These are phyloP conservation scores for Ormia ochracea DNA, from an alignment of 2,888 invertebrate genomes.

Conservation along the genomic window DNA sequence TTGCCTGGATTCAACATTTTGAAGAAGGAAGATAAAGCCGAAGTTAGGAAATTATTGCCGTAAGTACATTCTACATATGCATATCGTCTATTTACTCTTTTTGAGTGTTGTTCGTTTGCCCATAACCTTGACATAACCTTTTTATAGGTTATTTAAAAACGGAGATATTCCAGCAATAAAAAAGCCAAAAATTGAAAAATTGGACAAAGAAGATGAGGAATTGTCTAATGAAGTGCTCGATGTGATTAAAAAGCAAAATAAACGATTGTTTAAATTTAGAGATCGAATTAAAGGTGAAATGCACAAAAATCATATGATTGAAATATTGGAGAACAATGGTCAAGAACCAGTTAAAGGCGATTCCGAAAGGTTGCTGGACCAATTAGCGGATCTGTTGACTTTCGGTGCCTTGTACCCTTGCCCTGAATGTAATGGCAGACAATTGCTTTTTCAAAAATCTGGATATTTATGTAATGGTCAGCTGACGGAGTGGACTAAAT, in stretches of 20 bases:
- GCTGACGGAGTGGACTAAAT: slow-evolving; percentile 90
- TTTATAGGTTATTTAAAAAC: slow-evolving; percentile 69
- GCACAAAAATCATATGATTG: slow-evolving; percentile 80
- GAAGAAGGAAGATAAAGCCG: slow-evolving; percentile 83
- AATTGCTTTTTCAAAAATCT: slow-evolving; percentile 82
- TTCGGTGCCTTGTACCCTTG: slow-evolving; percentile 92
- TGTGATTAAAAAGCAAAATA: slow-evolving; percentile 69
- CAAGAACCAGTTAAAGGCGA: slow-evolving; percentile 83
- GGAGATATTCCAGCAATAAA: slow-evolving; percentile 82
- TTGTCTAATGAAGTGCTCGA: slow-evolving; percentile 81
- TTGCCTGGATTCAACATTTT: slow-evolving; percentile 87
- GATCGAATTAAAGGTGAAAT: slow-evolving; percentile 81
- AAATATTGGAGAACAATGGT: slow-evolving; percentile 84
- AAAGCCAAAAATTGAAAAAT: slow-evolving; percentile 83
- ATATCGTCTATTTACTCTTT: background rate
- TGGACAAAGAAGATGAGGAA: slow-evolving; percentile 78
- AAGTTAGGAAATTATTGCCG: slow-evolving; percentile 82
- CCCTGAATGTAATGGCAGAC: slow-evolving; percentile 85
- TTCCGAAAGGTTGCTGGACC: slow-evolving; percentile 81
- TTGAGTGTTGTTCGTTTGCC: background rate
- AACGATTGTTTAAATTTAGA: slow-evolving; percentile 79
- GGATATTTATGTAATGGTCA: slow-evolving; percentile 91
- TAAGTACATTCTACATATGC: slow-evolving; percentile 75
- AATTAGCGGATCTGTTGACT: slow-evolving; percentile 88
- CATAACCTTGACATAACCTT: background rate